Percentiles rank a stretch among this genome's conserved stretches.
Evolutionary conservation across 1,140 invertebrate genomes (phyloP).

Genomic region (Sitophilus oryzae): DNA sequence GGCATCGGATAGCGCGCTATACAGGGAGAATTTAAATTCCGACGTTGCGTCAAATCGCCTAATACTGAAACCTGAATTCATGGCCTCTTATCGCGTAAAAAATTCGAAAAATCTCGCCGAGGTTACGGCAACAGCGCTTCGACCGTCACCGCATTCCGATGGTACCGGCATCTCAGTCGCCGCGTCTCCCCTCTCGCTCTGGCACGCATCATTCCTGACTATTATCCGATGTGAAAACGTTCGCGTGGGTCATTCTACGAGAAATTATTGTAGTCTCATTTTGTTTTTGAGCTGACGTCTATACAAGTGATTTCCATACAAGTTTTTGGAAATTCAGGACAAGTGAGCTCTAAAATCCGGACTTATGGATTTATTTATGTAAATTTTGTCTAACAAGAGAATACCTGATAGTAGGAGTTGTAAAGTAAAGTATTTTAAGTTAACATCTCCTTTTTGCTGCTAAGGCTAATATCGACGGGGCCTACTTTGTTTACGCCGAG

Average conservation of each 20-base stretch:
- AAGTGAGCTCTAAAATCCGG: no score
- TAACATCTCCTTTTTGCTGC: no score
- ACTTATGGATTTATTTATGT: no score
- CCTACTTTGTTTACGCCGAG: no score
- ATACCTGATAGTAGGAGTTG: no score
- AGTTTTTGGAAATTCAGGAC: no score
- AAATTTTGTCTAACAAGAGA: no score
- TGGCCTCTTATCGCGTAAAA: conserved; percentile 12
- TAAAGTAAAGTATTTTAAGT: no score
- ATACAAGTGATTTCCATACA: no score
- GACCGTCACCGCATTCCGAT: conserved; percentile 35
- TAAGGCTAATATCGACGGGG: no score
- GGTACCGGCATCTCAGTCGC: conserved; percentile 15
- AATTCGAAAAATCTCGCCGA: conserved; percentile 22
- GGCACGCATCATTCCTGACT: conserved; percentile 24
- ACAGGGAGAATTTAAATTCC: conserved; percentile 12
- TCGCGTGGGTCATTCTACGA: conserved; percentile 1
- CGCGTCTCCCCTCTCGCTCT: conserved; percentile 17
- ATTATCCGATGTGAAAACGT: conserved; percentile 27
- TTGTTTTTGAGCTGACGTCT: no score
- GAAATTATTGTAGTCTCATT: background rate
- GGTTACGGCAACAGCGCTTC: conserved; percentile 26
- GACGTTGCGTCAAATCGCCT: conserved; percentile 8
- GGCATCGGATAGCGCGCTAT: no score
- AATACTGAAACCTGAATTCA: conserved; percentile 19